Percentiles rank a stretch among this genome's conserved stretches.
Conservation (phyloP, 53 echinoderm and acorn worm genomes). For the Echinometra lucunter region DNA sequence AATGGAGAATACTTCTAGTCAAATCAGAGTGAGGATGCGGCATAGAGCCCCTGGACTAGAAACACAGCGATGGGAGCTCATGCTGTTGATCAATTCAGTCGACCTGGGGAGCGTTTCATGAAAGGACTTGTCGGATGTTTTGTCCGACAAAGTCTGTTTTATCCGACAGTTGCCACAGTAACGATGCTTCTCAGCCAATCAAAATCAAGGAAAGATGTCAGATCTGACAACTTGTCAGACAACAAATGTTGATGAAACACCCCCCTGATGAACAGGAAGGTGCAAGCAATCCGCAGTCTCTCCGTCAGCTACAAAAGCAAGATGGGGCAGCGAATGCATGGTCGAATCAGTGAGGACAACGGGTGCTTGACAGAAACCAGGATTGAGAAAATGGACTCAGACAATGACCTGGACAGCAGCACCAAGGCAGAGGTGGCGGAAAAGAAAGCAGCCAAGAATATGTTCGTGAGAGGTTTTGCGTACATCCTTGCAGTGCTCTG, state of each 20-base stretch:
- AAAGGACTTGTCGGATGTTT: too few species aligned
- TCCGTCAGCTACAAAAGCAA: background rate
- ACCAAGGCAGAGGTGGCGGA: background rate
- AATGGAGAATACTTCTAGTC: background rate
- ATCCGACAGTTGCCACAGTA: too few species aligned
- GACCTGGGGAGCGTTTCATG: too few species aligned
- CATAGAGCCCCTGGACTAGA: background rate
- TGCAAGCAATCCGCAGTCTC: constrained; percentile 16
- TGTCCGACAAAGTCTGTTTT: too few species aligned
- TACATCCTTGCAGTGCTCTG: background rate
- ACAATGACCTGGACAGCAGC: too few species aligned
- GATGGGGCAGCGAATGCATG: background rate
- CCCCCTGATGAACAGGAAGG: background rate
- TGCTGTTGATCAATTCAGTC: background rate
- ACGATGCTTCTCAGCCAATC: too few species aligned
- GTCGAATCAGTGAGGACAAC: background rate
- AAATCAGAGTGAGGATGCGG: background rate
- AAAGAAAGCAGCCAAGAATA: background rate
- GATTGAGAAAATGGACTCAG: constrained; percentile 16
- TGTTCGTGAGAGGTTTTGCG: background rate
- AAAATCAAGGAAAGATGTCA: too few species aligned
- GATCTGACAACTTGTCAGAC: too few species aligned
- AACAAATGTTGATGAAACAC: too few species aligned
- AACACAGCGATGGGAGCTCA: background rate
- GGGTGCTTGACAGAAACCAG: background rate